These are phyloP conservation scores for Pachyrhynchus sulphureomaculatus DNA, from an alignment of 1,140 invertebrate genomes.

Conservation along the genomic window DNA sequence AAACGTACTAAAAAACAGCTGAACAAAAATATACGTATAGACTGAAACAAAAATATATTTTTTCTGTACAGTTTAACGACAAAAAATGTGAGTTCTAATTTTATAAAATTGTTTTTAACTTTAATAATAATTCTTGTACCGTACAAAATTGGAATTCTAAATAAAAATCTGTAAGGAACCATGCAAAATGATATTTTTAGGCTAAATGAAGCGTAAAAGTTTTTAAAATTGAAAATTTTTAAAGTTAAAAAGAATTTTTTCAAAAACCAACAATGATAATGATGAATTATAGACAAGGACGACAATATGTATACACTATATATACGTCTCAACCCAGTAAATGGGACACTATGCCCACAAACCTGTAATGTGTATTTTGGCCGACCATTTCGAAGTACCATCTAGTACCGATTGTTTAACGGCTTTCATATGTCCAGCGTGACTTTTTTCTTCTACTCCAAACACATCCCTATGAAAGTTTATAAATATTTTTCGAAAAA, in stretches of 20 bases:
- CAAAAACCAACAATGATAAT: conserved; percentile 1
- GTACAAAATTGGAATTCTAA: too few species aligned
- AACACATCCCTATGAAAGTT: conserved; percentile 81
- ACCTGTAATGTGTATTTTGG: conserved; percentile 99
- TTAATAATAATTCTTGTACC: too few species aligned
- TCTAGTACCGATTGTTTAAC: conserved; percentile 98
- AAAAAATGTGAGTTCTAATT: too few species aligned
- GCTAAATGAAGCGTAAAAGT: too few species aligned
- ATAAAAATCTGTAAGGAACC: too few species aligned
- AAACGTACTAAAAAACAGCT: too few species aligned
- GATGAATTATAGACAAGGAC: not conserved
- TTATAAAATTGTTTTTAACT: too few species aligned
- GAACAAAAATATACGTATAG: too few species aligned
- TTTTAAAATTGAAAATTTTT: too few species aligned
- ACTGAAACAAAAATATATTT: too few species aligned
- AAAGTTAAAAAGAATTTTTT: not conserved
- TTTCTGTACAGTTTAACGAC: too few species aligned
- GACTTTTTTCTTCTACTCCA: conserved; percentile 90
- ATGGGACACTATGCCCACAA: conserved; percentile 58
- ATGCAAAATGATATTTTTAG: too few species aligned
- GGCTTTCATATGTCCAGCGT: conserved; percentile 94
- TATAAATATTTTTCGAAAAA: not conserved
- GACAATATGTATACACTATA: conserved; percentile 3
- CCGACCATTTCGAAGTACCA: conserved; percentile 99
- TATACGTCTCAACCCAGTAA: conserved; percentile 5